Base-by-base conservation (phyloP, 2,888 invertebrate genomes). In the Heteropelma amictum region DNA sequence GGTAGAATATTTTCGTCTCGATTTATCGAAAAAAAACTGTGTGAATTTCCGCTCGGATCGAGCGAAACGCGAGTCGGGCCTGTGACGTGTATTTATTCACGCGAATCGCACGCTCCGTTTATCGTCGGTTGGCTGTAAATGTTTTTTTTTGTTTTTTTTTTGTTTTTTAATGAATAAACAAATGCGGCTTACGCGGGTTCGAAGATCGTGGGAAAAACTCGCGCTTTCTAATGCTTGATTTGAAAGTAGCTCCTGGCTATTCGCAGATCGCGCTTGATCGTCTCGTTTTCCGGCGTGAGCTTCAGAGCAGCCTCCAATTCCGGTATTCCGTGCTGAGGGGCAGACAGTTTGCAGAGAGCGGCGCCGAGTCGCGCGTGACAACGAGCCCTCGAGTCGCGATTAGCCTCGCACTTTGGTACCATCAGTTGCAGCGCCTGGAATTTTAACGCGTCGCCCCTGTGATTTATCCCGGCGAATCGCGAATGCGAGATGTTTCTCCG, bases 281-380 rank as follows among this genome's bases (percentile, higher is more conserved):
- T 90, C 47, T 92, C 90, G 82, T 94, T 92, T 4, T 91, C 90
- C 0, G 95, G 94, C 63, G 93, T 86, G 17, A 96, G 89, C 83
- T 92, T 92, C 7, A 93, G 85, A 1, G 96, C 96, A 4, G 93
- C 93, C 85, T 94, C 93, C 89, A 95, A 92, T 89, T 97, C 96
- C 69, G 91, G 91, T 53, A 95, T 92, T 38, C 93, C 95, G 87
- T 95, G 94, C 76, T 91, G 92, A 49, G 93, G 90, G 83, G 93
- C 91, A 2, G 95, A 94, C 19, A 95, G 85, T 67, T 94, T 91
- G 71, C 93, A 93, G 6, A 96, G 91, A 0, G 95, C 95, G 28
- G 93, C 92, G 0, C 95, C 96, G 63, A 96, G 91, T 40, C 95
- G 90, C 1, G 94, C 93, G 69, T 95, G 93, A 83, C 95, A 95